Conservation (phyloP, 2,888 invertebrate genomes). For the Rhamphomyia laevipes region DNA sequence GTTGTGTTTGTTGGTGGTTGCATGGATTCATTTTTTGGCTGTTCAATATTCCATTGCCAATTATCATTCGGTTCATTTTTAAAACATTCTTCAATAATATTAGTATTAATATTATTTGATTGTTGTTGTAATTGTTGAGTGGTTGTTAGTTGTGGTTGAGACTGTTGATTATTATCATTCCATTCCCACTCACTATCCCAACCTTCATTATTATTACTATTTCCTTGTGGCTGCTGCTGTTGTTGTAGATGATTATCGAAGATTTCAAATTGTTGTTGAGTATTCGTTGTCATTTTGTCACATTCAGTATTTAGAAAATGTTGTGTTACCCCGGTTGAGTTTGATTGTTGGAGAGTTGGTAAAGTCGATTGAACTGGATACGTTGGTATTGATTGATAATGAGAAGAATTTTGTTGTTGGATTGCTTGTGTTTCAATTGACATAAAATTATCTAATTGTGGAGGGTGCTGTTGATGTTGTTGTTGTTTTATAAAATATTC, state of each 20-base stretch:
- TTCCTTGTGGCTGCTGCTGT: slow-evolving; percentile 1
- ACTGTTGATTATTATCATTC: slow-evolving; percentile 11
- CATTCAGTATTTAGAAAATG: neutral
- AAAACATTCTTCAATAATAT: slow-evolving; percentile 48
- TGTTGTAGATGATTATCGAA: neutral
- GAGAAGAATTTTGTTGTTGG: neutral
- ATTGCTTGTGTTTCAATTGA: neutral
- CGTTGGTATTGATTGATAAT: neutral
- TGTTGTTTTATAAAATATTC: slow-evolving; percentile 1
- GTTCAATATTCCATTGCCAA: slow-evolving; percentile 53
- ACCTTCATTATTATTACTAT: slow-evolving; percentile 2
- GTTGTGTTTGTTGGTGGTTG: neutral
- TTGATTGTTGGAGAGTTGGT: no score
- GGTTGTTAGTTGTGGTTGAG: neutral
- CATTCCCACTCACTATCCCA: slow-evolving; percentile 14
- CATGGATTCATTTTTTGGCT: slow-evolving; percentile 34
- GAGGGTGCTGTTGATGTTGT: slow-evolving; percentile 7
- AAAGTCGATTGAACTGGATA: neutral
- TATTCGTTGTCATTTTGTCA: no score
- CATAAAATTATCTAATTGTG: neutral
- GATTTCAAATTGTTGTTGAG: neutral
- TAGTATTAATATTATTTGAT: slow-evolving; percentile 17
- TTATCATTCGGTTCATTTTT: slow-evolving; percentile 39
- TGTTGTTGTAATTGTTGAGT: slow-evolving; percentile 6
- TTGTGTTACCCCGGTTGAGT: neutral